A percentile compares a stretch with the other conserved stretches of the same genome.
These are phyloP conservation scores for Hylaeus volcanicus DNA, from an alignment of 1,140 invertebrate genomes.

Conservation along the genomic window DNA sequence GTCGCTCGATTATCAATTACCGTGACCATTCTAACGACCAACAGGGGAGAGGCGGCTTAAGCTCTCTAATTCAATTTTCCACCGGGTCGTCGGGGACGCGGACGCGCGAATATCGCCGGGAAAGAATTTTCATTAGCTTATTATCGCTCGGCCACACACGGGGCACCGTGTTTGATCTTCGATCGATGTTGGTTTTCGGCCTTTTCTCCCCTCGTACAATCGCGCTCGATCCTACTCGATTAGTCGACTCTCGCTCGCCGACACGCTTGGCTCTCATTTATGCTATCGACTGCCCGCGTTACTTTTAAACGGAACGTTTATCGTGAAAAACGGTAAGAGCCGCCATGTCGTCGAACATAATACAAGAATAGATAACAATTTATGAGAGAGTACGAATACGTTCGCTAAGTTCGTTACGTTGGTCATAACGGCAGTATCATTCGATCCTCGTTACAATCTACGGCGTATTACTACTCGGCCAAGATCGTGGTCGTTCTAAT, in stretches of 20 bases:
- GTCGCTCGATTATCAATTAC: constrained; percentile 75
- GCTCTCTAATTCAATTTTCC: constrained; percentile 49
- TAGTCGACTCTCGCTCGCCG: not conserved
- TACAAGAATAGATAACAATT: too few species aligned
- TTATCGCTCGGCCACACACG: constrained; percentile 1
- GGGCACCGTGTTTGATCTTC: constrained; percentile 9
- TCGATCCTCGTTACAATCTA: constrained; percentile 6
- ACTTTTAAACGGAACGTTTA: too few species aligned
- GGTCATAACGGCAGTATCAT: constrained; percentile 23
- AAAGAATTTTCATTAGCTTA: constrained; percentile 5
- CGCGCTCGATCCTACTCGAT: not conserved
- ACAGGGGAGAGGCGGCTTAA: constrained; percentile 36
- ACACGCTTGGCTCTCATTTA: not conserved
- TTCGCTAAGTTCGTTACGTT: not conserved
- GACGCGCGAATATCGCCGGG: not conserved
- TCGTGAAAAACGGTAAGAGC: too few species aligned
- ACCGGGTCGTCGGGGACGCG: not conserved
- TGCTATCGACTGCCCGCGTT: too few species aligned
- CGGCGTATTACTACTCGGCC: constrained; percentile 15
- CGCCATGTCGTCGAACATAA: too few species aligned
- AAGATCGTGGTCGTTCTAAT: not conserved
- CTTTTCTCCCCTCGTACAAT: not conserved
- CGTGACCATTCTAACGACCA: constrained; percentile 70
- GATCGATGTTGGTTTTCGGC: not conserved
- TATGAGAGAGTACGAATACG: too few species aligned